Percentiles rank a stretch among this genome's conserved stretches.
These are phyloP conservation scores for Mycetomoellerius zeteki DNA, from an alignment of 1,140 invertebrate species.

Conservation along the genomic window DNA sequence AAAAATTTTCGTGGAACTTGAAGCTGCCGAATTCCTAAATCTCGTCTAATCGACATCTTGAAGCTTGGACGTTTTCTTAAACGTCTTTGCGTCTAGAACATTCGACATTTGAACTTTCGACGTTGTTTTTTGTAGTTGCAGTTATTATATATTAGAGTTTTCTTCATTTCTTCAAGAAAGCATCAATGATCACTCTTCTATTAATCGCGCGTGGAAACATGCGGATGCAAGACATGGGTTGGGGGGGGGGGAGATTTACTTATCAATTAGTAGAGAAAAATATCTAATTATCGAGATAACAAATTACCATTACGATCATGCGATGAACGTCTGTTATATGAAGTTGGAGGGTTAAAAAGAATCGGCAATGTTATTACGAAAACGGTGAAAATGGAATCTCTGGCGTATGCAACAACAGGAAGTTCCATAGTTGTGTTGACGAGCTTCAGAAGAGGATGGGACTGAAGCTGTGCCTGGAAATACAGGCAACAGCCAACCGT, in stretches of 20 bases:
- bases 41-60: background rate
- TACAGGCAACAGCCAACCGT: background rate
- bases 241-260: background rate
- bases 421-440: slow-evolving; percentile 48
- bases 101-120: too few relatives aligned
- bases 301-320: slow-evolving; percentile 49
- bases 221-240: background rate
- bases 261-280: slow-evolving; percentile 16
- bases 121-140: background rate
- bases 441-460: slow-evolving; percentile 30
- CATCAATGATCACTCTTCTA: background rate
- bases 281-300: background rate
- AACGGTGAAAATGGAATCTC: slow-evolving; percentile 61
- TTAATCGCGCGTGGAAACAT: slow-evolving; percentile 1
- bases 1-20: slow-evolving; percentile 7
- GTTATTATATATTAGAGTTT: background rate
- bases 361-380: slow-evolving; percentile 49
- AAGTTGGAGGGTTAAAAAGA: slow-evolving; percentile 44
- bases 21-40: background rate
- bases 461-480: slow-evolving; percentile 47
- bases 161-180: slow-evolving; percentile 3
- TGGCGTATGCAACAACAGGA: slow-evolving; percentile 51
- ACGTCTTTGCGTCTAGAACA: background rate
- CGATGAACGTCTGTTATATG: slow-evolving; percentile 52
- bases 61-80: background rate